Conservation (phyloP, 2,888 invertebrate species). For the Clivina fossor region DNA sequence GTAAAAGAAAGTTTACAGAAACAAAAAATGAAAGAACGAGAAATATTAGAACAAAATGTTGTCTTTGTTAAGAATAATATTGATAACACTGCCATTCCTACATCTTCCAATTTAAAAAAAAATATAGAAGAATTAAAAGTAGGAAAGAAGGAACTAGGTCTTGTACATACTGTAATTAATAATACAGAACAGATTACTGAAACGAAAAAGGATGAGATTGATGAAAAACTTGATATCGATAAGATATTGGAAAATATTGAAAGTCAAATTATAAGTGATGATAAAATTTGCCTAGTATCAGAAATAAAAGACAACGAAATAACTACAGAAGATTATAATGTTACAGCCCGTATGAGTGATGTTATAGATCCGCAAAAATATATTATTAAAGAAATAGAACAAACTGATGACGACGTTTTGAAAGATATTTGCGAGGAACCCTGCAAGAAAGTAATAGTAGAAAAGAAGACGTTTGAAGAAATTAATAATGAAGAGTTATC, state of each 20-base stretch:
- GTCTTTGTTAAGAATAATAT: neutral
- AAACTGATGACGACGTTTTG: neutral
- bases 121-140: neutral
- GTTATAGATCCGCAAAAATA: slow-evolving; percentile 13
- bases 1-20: slow-evolving; percentile 26
- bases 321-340: slow-evolving; percentile 12
- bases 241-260: slow-evolving; percentile 16
- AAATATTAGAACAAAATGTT: slow-evolving; percentile 15
- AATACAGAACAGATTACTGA: neutral
- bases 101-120: slow-evolving; percentile 3
- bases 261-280: slow-evolving; percentile 16
- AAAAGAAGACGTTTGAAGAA: slow-evolving; percentile 21
- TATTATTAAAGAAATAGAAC: slow-evolving; percentile 12
- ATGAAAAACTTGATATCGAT: slow-evolving; percentile 24
- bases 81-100: neutral
- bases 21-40: slow-evolving; percentile 10
- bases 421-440: slow-evolving; percentile 23
- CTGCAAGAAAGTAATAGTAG: slow-evolving; percentile 24
- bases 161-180: neutral
- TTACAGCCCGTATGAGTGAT: neutral
- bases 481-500: slow-evolving; percentile 1
- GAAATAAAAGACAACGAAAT: too few relatives aligned
- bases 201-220: slow-evolving; percentile 13
- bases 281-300: neutral
- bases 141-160: too few relatives aligned